Percentiles rank a stretch among this genome's conserved stretches.
Conservation (phyloP, 2,888 invertebrate species). For the Dugesia japonica region DNA sequence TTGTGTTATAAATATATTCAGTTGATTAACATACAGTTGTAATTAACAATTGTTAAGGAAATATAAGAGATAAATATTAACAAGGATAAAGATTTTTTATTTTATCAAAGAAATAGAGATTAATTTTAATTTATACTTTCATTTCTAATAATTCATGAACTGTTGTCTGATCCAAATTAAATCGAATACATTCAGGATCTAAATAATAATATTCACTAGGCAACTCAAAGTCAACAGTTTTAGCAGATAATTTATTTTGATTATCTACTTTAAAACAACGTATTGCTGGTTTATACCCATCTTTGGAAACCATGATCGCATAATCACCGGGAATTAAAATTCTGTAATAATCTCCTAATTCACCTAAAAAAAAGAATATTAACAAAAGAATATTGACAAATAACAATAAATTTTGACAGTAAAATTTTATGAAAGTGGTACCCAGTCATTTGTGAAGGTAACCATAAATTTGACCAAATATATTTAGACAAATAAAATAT, state of each 20-base stretch:
- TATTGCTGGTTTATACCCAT: background rate
- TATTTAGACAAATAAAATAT: no score
- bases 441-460: no score
- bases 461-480: no score
- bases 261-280: background rate
- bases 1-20: no score
- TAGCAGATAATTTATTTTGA: background rate
- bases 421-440: no score
- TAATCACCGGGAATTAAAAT: conserved; percentile 8
- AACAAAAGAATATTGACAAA: background rate
- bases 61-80: no score
- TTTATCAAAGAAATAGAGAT: no score
- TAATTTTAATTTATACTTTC: background rate
- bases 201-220: background rate
- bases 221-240: background rate
- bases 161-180: conserved; percentile 1
- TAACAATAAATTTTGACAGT: background rate
- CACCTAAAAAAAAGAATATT: background rate
- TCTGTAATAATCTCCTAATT: background rate
- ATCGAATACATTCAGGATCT: conserved; percentile 7
- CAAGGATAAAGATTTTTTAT: no score
- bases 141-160: background rate
- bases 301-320: background rate
- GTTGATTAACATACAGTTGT: no score
- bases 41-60: no score